Conservation (phyloP, 2,113 vertebrate genomes). For the Periophthalmodon schlosseri region DNA sequence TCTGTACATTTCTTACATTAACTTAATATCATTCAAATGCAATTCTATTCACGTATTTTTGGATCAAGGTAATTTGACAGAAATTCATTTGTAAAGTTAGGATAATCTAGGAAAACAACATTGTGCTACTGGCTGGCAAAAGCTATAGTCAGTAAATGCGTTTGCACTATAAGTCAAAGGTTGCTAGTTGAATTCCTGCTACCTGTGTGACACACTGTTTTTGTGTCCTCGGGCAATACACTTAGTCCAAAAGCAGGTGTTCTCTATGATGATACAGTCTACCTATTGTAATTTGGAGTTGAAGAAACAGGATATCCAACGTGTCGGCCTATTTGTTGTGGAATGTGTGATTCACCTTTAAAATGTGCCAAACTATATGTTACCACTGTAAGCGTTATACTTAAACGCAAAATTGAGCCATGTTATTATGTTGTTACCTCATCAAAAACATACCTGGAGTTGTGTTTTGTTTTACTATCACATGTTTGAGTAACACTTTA, state of each 20-base stretch:
- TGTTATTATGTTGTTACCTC: too few species aligned
- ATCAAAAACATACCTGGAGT: too few species aligned
- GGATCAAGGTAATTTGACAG: not conserved
- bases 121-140: too few species aligned
- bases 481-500: too few species aligned
- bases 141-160: not conserved
- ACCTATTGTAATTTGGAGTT: not conserved
- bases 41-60: not conserved
- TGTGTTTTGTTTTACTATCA: too few species aligned
- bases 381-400: not conserved
- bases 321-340: not conserved
- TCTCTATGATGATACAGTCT: not conserved
- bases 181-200: not conserved
- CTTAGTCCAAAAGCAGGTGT: not conserved
- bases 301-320: not conserved
- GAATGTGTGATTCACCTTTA: not conserved
- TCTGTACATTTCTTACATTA: not conserved
- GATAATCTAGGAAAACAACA: not conserved
- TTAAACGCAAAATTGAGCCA: too few species aligned
- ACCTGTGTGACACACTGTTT: not conserved
- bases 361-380: not conserved
- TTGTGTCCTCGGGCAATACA: not conserved
- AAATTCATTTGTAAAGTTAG: not conserved
- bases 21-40: not conserved
- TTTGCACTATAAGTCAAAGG: not conserved